Base-by-base conservation (phyloP, 2,113 vertebrate genomes). In the Amblyopsis rosae region DNA sequence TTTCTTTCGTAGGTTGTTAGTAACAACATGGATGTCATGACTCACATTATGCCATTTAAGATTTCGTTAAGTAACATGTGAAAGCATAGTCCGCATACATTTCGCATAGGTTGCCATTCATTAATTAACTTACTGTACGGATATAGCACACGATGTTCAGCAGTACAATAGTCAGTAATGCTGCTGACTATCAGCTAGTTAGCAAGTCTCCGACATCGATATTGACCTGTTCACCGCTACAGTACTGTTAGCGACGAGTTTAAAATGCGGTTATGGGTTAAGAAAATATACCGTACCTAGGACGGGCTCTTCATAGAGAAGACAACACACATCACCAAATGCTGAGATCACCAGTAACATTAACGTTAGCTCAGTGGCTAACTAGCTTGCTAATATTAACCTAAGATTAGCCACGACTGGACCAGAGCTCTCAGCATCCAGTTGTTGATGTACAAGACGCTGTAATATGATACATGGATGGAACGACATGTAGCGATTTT, bases 341-440 rank as follows among this genome's bases (percentile, higher is more conserved):
- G 45, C 11, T n/a, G 12, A 17, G 15, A 66, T 66, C 4, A 35
- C 41, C 66, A 26, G 59, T 62, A 77, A 71, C 60, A 9, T 33
- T 41, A 19, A 35, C 65, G 1, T 80, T 72, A 82, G 76, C 76
- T 57, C 32, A 6, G 68, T 0, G 3, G 78, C 72, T 75, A 74
- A 12, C 73, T 32, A 10, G 59, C 67, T 74, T 59, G 67, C 70
- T 62, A 47, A 72, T 49, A 67, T 57, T 46, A 65, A 72, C 35
- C 49, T 47, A 73, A 82, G 80, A 35, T 32, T 78, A 51, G 72
- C 72, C 67, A 10, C 19, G 7, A 76, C 75, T 81, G 72, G 70
- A 75, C 11, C 72, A 53, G 70, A 53, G 70, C 72, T 62, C 19
- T 54, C 60, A 56, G 59, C 76, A 17, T 72, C n/a, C 65, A 47